Conservation (phyloP, 2,888 invertebrate genomes). For the Polydrusus tereticollis region DNA sequence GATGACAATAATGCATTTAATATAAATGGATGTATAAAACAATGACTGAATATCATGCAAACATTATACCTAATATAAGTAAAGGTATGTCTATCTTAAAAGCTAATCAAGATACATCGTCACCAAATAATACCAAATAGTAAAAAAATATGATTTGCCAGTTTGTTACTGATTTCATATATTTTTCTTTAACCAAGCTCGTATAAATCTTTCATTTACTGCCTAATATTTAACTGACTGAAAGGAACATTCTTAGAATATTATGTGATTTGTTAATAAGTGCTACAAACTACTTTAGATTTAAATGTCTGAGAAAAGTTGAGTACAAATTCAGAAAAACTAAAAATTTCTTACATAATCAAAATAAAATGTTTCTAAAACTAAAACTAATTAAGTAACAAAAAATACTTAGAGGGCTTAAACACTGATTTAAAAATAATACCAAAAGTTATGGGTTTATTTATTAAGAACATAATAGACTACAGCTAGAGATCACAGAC, state of each 20-base stretch:
- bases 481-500: conserved; percentile 60
- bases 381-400: conserved; percentile 33
- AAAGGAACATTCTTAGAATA: conserved; percentile 1
- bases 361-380: background rate
- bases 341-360: background rate
- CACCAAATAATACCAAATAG: background rate
- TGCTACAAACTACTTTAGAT: background rate
- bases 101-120: conserved; percentile 2
- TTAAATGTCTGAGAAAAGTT: background rate
- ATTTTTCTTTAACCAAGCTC: no score
- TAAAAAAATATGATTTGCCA: background rate
- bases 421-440: conserved; percentile 13
- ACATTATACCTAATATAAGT: background rate
- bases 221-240: background rate
- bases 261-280: conserved; percentile 5
- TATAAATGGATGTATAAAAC: conserved; percentile 17
- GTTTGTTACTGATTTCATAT: background rate
- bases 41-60: conserved; percentile 2
- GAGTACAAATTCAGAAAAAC: background rate
- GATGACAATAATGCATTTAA: conserved; percentile 10
- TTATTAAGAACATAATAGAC: conserved; percentile 30
- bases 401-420: conserved; percentile 29
- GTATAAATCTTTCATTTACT: background rate
- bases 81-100: background rate
- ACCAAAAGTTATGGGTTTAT: conserved; percentile 17